Percentiles rank a stretch among this genome's conserved stretches.
Conservation (phyloP, 92 coral and sea anemone genomes). For the Umimayanthus chanpuru region DNA sequence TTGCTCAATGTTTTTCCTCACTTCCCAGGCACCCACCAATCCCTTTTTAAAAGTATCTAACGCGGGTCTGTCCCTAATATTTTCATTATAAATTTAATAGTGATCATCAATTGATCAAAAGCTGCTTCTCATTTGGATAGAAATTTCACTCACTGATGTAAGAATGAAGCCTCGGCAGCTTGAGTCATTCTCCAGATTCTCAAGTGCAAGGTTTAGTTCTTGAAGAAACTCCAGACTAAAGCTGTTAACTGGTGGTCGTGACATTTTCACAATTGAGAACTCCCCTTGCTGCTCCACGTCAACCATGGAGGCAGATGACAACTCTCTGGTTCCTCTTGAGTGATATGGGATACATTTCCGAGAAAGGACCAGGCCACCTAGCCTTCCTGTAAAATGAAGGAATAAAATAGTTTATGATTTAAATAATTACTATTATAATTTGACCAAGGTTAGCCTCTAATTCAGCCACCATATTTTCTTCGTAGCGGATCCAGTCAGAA, state of each 20-base stretch:
- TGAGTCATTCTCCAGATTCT: conserved; percentile 71
- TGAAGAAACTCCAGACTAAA: conserved; percentile 82
- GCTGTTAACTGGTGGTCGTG: conserved; percentile 91
- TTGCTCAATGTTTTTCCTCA: no score
- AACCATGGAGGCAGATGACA: conserved; percentile 63
- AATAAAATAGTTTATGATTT: no score
- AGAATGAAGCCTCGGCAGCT: conserved; percentile 84
- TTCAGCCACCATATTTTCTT: no score
- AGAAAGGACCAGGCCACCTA: not conserved
- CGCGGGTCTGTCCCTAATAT: no score
- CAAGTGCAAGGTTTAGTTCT: conserved; percentile 70
- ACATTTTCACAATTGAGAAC: conserved; percentile 69
- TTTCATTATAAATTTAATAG: no score
- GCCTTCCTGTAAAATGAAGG: not conserved
- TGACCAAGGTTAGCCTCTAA: no score
- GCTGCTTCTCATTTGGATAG: not conserved
- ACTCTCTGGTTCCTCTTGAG: not conserved
- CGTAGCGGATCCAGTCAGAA: no score
- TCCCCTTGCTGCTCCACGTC: conserved; percentile 65
- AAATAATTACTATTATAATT: no score
- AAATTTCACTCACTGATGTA: conserved; percentile 73
- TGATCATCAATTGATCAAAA: not conserved
- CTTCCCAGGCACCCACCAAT: no score
- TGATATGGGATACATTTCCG: not conserved
- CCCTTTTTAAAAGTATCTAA: no score